Base-by-base conservation (phyloP, 2,797 vertebrate genomes). In the Melanotaenia maccullochi region DNA sequence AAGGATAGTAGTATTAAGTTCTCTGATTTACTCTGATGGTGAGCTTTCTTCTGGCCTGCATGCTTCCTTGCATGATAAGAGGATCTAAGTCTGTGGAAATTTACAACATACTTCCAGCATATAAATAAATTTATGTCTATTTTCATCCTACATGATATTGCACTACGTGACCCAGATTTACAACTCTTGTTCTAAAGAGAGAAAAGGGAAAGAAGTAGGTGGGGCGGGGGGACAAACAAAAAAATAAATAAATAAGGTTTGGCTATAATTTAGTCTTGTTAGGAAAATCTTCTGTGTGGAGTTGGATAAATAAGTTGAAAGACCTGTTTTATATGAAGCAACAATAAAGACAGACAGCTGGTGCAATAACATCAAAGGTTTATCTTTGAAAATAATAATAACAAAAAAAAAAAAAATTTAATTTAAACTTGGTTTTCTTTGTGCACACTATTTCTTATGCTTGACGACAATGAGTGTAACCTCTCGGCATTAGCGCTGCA, bases 1-100 rank as follows among this genome's bases (percentile, higher is more conserved):
- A 76, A 62, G 57, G 30, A 3, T 56, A 52, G n/a, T 40, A 68
- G 35, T 33, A 60, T 20, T 32, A 38, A 56, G n/a, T 38, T 55
- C 40, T 68, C 18, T 30, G 56, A 65, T 52, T 52, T 52, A 18
- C 51, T 52, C 51, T 51, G 47, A 18, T 67, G 2, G 35, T 56
- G 11, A 66, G 52, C 18, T 66, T 12, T 30, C 35, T 13, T 28
- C 22, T 60, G 32, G 35, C 38, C 56, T 65, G 12, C 57, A 63
- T 36, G 49, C 1, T 6, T 18, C 2, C 13, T 2, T 4, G 30
- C 25, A 38, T 20, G 20, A 38, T 35, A 42, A 3, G 13, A 67
- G 33, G 25, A 0, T 1, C 20, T 5, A 32, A 1, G n/a, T 30
- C 16, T 28, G 4, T 14, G 9, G 25, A 14, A 30, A 52, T 42